These are phyloP conservation scores for Drosophila meridiana DNA, from an alignment of 2,888 invertebrate species.

Conservation along the genomic window DNA sequence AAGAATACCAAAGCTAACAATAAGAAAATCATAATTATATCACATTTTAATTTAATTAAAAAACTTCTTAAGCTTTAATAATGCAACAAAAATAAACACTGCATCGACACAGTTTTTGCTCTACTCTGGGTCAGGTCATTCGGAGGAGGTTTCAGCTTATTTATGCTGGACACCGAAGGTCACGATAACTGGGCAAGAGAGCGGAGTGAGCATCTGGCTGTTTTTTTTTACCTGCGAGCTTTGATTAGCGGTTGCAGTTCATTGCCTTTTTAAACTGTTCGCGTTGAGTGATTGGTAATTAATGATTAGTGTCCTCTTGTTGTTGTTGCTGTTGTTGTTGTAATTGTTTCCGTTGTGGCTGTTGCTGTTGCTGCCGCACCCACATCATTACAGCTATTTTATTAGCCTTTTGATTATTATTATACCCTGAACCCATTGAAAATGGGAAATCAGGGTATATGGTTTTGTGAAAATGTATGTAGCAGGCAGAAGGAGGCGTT, in stretches of 20 bases:
- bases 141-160: neutral
- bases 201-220: neutral
- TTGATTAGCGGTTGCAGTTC: slow-evolving; percentile 83
- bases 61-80: too few relatives aligned
- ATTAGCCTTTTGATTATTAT: slow-evolving; percentile 53
- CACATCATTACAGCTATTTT: slow-evolving; percentile 55
- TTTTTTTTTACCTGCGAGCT: slow-evolving; percentile 19
- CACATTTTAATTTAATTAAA: too few relatives aligned
- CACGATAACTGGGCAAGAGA: slow-evolving; percentile 6
- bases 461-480: too few relatives aligned
- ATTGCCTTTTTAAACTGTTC: slow-evolving; percentile 73
- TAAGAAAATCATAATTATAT: too few relatives aligned
- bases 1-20: too few relatives aligned
- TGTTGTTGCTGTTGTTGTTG: slow-evolving; percentile 35
- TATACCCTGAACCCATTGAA: too few relatives aligned
- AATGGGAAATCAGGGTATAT: too few relatives aligned
- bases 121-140: neutral
- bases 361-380: slow-evolving; percentile 36
- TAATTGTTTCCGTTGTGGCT: slow-evolving; percentile 31
- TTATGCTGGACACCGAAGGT: slow-evolving; percentile 23
- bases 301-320: slow-evolving; percentile 23
- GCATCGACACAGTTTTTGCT: neutral
- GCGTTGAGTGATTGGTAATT: slow-evolving; percentile 37
- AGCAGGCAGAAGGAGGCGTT: too few relatives aligned
- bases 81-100: too few relatives aligned